phyloP scores from a whole-genome alignment of 2,113 vertebrate species.

The Fregetta grallaria region DNA sequence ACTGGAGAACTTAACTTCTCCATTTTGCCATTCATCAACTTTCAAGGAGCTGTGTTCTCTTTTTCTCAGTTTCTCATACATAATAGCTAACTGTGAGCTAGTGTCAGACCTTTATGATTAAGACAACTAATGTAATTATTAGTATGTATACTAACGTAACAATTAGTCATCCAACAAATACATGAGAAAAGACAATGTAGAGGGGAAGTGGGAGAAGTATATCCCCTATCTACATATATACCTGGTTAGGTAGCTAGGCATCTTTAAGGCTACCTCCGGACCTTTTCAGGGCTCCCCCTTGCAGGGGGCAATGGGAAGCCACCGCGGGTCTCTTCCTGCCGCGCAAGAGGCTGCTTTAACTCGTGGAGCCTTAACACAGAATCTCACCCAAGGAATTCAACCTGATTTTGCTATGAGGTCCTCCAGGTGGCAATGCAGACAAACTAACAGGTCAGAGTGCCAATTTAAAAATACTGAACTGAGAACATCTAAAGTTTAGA shows the following conservation, averaged over 20 bases:
- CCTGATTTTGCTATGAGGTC: conserved; percentile 40
- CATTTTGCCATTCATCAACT: neutral
- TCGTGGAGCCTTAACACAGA: neutral
- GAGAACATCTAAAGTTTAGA: neutral
- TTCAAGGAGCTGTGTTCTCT: neutral
- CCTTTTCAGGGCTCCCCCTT: neutral
- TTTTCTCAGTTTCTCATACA: neutral
- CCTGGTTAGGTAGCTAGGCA: neutral
- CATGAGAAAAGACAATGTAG: neutral
- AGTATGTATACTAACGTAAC: neutral
- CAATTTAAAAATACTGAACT: neutral
- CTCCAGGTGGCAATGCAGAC: conserved; percentile 65
- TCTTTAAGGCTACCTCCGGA: neutral
- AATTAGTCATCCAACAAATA: neutral
- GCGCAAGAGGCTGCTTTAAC: neutral
- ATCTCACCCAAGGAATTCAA: neutral
- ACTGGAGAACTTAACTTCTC: neutral
- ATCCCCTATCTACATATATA: neutral
- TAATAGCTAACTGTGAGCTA: neutral
- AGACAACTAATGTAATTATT: neutral
- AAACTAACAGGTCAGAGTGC: conserved; percentile 37
- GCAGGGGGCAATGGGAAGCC: neutral
- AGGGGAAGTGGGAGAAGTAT: neutral
- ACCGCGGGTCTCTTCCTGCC: neutral
- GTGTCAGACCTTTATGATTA: neutral